Conservation (phyloP, 2,888 invertebrate species). For the Penaeus monodon region DNA sequence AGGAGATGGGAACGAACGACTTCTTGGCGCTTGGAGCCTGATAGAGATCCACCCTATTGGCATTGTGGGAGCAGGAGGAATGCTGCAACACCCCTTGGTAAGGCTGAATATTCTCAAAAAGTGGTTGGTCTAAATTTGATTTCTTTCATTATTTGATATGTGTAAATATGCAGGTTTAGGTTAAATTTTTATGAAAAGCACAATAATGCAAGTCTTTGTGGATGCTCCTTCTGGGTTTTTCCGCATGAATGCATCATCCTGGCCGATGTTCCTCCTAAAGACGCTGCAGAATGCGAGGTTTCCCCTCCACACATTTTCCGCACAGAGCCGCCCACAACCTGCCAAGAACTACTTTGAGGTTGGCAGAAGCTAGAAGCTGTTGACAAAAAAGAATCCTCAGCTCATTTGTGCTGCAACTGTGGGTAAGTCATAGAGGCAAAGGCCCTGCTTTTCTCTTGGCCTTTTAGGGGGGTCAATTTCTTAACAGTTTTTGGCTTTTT, state of each 20-base stretch:
- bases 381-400: constrained; percentile 96
- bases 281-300: constrained; percentile 92
- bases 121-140: too few relatives aligned
- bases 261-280: constrained; percentile 94
- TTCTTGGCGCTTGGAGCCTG: constrained; percentile 93
- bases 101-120: too few relatives aligned
- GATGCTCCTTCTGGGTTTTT: constrained; percentile 75
- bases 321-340: constrained; percentile 87
- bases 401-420: constrained; percentile 97
- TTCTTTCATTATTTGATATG: too few relatives aligned
- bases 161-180: too few relatives aligned
- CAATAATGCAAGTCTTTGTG: too few relatives aligned
- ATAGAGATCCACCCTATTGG: constrained; percentile 95
- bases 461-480: too few relatives aligned
- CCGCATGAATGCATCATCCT: constrained; percentile 95
- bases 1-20: too few relatives aligned
- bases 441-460: not conserved
- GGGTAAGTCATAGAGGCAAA: constrained; percentile 71
- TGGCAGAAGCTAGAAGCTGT: constrained; percentile 96
- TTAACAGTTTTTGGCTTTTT: not conserved
- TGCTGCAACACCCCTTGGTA: constrained; percentile 92
- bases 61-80: constrained; percentile 92
- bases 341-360: constrained; percentile 85
- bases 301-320: constrained; percentile 91
- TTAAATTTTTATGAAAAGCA: too few relatives aligned